A percentile compares a stretch with the other conserved stretches of the same genome.
Conservation (phyloP, 2,797 vertebrate species). For the Danio kyathit region DNA sequence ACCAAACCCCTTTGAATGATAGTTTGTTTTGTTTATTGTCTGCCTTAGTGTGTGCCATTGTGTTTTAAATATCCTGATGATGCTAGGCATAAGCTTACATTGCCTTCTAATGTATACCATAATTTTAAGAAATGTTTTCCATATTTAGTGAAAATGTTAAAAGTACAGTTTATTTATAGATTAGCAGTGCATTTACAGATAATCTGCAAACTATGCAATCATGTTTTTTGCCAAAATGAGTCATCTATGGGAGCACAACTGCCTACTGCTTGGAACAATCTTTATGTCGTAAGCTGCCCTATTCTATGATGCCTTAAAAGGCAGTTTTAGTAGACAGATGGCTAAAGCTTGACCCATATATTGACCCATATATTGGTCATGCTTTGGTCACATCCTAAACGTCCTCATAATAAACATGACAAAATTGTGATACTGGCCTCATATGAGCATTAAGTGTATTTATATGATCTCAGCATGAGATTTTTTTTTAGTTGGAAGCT, state of each 20-base stretch:
- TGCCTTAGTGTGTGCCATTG: not conserved
- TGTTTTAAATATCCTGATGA: not conserved
- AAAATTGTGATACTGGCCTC: conserved; percentile 11
- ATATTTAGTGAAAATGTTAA: not conserved
- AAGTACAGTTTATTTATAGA: not conserved
- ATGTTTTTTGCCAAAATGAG: not conserved
- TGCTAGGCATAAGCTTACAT: not conserved
- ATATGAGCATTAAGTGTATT: not conserved
- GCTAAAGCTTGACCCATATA: not conserved
- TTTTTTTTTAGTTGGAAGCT: conserved; percentile 5
- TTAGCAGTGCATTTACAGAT: not conserved
- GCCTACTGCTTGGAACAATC: not conserved
- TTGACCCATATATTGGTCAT: not conserved
- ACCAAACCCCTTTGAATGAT: not conserved
- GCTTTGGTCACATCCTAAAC: not conserved
- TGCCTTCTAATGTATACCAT: too few species aligned
- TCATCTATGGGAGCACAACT: not conserved
- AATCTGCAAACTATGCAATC: not conserved
- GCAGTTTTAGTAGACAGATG: not conserved
- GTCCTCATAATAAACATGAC: conserved; percentile 6
- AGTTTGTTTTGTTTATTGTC: not conserved
- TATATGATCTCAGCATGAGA: not conserved
- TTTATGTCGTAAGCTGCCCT: too few species aligned
- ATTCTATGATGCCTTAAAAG: not conserved
- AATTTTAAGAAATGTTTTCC: not conserved